Base-by-base conservation (phyloP, 2,113 vertebrate species). In the Eolophus roseicapilla region DNA sequence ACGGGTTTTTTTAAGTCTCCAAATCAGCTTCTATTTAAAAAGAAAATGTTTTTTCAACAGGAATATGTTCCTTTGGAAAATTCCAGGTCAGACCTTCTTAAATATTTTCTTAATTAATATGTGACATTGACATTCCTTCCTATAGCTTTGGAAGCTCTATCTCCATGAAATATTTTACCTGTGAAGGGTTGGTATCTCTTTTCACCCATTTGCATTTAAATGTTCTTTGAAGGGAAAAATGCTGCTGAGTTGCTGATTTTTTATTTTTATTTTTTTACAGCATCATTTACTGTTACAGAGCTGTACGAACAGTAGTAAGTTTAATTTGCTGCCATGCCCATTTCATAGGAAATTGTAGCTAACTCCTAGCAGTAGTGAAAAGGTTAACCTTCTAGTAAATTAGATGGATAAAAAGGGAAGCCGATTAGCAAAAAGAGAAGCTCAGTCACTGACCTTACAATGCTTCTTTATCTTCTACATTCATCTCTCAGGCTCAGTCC, bases 381-480 rank as follows among this genome's bases (percentile, higher is more conserved):
- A 86, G 93, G 73, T 86, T 96, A 94, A 97, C 84, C 74, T 92
- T 91, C 77, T 86, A 44, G 47, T 94, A 86, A 93, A 92, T 92
- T 80, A 83, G 73, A 60, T 90, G 88, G 90, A 94, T 91, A 96
- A 90, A 71, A 78, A 65, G 95, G 68, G 92, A 93, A 87, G 69
- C 92, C 53, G 52, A 82, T 95, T 95, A 96, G 88, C 24, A 57
- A 78, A 94, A 95, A 93, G 93, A 86, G 65, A 73, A 94, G 87
- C 73, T 80, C 82, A 76, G 87, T 87, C 84, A 92, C 80, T 95
- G 96, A 95, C 92, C 96, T 90, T 91, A 96, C 88, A 92, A 89
- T 90, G 92, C 86, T 92, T 85, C 70, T 84, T 97, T 97, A 96
- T 96, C 95, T 96, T 83, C 87, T 87, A 89, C 92, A 97, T 96